Percentiles rank a stretch among this genome's conserved stretches.
Conservation (phyloP, 2,113 vertebrate species). For the Tonatia bakeri region DNA sequence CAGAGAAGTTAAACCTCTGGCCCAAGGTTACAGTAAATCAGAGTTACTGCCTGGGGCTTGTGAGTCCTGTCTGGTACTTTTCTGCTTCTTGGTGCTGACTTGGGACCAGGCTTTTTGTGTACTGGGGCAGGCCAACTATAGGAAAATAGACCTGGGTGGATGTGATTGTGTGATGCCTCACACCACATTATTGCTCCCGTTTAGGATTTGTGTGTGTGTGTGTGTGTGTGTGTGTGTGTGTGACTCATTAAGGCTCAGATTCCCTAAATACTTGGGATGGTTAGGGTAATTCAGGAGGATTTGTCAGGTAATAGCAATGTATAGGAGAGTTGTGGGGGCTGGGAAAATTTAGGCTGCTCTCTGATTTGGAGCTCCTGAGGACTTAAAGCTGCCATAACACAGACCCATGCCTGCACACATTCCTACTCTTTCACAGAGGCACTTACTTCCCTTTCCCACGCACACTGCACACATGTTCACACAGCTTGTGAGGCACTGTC, state of each 20-base stretch:
- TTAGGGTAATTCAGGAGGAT: neutral
- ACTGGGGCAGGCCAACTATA: neutral
- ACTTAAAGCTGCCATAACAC: neutral
- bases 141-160: neutral
- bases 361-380: neutral
- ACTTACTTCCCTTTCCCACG: neutral
- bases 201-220: too few relatives aligned
- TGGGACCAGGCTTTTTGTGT: neutral
- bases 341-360: neutral
- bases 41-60: neutral
- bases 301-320: neutral
- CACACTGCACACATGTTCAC: neutral
- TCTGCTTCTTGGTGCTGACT: neutral
- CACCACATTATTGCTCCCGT: neutral
- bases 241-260: neutral
- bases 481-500: too few relatives aligned
- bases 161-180: neutral
- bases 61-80: neutral
- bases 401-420: neutral
- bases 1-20: neutral
- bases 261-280: neutral
- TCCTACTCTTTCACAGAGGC: neutral
- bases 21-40: neutral
- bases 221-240: too few relatives aligned
- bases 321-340: neutral